These are phyloP conservation scores for Zosterops borbonicus DNA, from an alignment of 2,113 vertebrate species.

Conservation along the genomic window DNA sequence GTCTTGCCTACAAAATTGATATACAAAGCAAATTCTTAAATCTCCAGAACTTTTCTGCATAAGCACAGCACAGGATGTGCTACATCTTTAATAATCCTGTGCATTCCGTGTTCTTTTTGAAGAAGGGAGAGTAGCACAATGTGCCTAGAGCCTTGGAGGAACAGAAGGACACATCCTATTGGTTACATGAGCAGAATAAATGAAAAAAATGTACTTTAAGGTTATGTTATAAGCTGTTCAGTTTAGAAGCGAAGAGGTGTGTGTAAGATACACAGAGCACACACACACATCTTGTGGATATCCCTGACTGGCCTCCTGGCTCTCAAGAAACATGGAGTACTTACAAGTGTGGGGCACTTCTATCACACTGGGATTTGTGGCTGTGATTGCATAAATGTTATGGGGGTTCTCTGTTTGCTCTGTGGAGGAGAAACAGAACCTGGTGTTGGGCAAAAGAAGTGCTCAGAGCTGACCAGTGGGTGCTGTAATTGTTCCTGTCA, in stretches of 20 bases:
- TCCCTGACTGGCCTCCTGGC: not conserved
- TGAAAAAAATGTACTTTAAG: not conserved
- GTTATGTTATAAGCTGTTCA: not conserved
- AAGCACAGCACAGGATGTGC: not conserved
- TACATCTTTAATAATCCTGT: not conserved
- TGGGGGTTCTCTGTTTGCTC: not conserved
- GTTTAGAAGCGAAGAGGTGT: not conserved
- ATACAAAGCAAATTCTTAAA: not conserved
- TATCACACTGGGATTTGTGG: not conserved
- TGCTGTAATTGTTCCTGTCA: not conserved
- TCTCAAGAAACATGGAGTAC: not conserved
- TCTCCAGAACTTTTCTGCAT: not conserved
- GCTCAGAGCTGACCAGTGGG: not conserved
- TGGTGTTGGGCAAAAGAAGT: not conserved
- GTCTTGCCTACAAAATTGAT: not conserved
- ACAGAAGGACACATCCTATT: not conserved
- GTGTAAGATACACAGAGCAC: not conserved
- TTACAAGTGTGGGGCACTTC: not conserved
- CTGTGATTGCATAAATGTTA: not conserved
- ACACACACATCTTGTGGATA: accelerated
- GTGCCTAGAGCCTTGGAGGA: not conserved
- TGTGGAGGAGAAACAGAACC: not conserved
- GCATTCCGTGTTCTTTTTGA: not conserved
- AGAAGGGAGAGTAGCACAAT: not conserved
- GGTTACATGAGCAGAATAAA: not conserved